phyloP scores from a whole-genome alignment of 2,888 invertebrate genomes.

The Campoplex nolae region DNA sequence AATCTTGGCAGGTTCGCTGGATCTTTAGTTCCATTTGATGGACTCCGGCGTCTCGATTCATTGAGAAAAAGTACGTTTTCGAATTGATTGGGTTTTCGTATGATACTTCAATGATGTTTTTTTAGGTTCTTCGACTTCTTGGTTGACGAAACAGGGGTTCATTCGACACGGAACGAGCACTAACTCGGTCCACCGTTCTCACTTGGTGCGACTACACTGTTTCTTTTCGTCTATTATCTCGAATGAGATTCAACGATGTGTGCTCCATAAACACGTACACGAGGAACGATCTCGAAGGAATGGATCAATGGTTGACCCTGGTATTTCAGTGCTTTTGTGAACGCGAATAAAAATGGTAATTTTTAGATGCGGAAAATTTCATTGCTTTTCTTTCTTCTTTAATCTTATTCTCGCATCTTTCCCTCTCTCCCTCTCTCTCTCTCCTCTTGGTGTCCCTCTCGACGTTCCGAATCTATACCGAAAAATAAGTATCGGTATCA shows the following conservation, averaged over 20 bases:
- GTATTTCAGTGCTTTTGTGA: constrained; percentile 27
- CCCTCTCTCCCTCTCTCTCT: background rate
- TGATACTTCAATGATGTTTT: no score
- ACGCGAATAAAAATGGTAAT: constrained; percentile 57
- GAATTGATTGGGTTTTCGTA: no score
- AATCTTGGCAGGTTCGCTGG: background rate
- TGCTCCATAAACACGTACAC: constrained; percentile 1
- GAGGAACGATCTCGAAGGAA: constrained; percentile 24
- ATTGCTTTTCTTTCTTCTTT: background rate
- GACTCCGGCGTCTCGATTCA: background rate
- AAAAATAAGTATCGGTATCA: constrained; percentile 42
- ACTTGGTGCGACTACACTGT: background rate
- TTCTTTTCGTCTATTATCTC: background rate
- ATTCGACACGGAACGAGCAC: background rate
- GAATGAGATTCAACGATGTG: constrained; percentile 15
- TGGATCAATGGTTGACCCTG: constrained; percentile 47
- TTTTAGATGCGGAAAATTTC: constrained; percentile 20
- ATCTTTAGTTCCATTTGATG: background rate
- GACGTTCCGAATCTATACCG: background rate
- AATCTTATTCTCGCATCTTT: background rate
- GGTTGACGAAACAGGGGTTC: no score
- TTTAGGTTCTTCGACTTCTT: no score
- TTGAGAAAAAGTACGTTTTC: background rate
- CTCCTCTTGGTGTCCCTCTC: background rate
- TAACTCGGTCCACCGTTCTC: background rate